phyloP scores from a whole-genome alignment of 30 jellyfish, hydroid and myxozoan species.

The Catostylus mosaicus region DNA sequence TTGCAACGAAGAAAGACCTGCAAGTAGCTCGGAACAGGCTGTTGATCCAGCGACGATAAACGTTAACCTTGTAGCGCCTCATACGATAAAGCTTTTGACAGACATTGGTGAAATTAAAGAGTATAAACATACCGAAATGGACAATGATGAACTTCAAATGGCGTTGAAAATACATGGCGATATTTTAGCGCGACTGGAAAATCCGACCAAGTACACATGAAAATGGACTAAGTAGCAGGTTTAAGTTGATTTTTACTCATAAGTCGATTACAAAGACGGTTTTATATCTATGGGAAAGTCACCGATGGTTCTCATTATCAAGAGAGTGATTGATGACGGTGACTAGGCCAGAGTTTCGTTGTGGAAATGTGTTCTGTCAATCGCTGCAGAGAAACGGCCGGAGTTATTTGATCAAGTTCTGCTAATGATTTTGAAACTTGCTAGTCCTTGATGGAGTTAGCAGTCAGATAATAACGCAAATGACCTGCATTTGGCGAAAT shows the following conservation, averaged over 20 bases:
- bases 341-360: background rate
- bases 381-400: background rate
- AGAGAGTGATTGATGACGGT: background rate
- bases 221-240: constrained; percentile 20
- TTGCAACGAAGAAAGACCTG: constrained; percentile 34
- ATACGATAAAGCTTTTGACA: constrained; percentile 85
- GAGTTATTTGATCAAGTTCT: background rate
- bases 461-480: background rate
- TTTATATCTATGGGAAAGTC: background rate
- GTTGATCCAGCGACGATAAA: constrained; percentile 68
- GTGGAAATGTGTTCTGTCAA: background rate
- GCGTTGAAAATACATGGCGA: constrained; percentile 89
- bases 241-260: constrained; percentile 7
- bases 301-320: background rate
- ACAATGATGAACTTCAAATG: constrained; percentile 77
- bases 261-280: constrained; percentile 12
- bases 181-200: constrained; percentile 91
- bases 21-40: constrained; percentile 21
- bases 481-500: background rate
- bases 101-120: constrained; percentile 89
- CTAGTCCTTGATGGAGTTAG: background rate
- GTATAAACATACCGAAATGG: constrained; percentile 78
- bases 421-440: background rate
- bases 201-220: constrained; percentile 77
- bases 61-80: constrained; percentile 82